Evolutionary conservation across 1,140 invertebrate species (phyloP).

Genomic region (Carposina sasakii): DNA sequence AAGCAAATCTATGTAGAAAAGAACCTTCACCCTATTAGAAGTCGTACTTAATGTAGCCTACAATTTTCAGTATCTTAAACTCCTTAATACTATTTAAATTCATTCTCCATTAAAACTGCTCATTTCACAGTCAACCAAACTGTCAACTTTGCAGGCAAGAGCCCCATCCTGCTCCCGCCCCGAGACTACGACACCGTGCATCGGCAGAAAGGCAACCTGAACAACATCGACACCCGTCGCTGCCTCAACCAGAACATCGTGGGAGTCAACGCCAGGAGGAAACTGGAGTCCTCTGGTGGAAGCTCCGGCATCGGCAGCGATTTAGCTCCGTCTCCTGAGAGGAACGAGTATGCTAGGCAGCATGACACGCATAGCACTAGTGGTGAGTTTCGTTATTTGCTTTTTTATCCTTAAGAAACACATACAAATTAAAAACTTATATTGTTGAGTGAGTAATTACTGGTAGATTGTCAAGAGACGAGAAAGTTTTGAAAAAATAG

Average conservation of each 20-base stretch:
- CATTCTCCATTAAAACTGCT: too few species aligned
- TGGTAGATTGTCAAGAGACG: too few species aligned
- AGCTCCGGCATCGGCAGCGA: slow-evolving; percentile 90
- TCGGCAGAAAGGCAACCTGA: slow-evolving; percentile 87
- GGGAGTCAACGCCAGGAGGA: slow-evolving; percentile 74
- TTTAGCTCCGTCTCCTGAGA: slow-evolving; percentile 85
- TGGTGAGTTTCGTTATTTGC: slow-evolving; percentile 33
- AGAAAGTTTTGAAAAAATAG: too few species aligned
- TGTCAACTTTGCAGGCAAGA: slow-evolving; percentile 75
- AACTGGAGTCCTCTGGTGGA: slow-evolving; percentile 75
- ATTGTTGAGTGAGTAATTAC: too few species aligned
- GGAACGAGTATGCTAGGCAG: slow-evolving; percentile 54
- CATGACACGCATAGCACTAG: slow-evolving; percentile 66
- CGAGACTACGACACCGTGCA: slow-evolving; percentile 94
- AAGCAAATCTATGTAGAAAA: too few species aligned
- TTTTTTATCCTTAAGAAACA: too few species aligned
- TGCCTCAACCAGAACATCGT: slow-evolving; percentile 83
- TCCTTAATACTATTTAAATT: too few species aligned
- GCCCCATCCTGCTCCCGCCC: slow-evolving; percentile 90
- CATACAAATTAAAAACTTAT: neutral
- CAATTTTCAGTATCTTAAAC: too few species aligned
- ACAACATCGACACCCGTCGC: slow-evolving; percentile 83
- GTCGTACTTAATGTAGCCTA: too few species aligned
- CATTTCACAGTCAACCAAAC: too few species aligned
- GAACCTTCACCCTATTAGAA: too few species aligned